These are phyloP conservation scores for Eptatretus burgeri DNA, from an alignment of 2,113 vertebrate genomes.

Conservation along the genomic window DNA sequence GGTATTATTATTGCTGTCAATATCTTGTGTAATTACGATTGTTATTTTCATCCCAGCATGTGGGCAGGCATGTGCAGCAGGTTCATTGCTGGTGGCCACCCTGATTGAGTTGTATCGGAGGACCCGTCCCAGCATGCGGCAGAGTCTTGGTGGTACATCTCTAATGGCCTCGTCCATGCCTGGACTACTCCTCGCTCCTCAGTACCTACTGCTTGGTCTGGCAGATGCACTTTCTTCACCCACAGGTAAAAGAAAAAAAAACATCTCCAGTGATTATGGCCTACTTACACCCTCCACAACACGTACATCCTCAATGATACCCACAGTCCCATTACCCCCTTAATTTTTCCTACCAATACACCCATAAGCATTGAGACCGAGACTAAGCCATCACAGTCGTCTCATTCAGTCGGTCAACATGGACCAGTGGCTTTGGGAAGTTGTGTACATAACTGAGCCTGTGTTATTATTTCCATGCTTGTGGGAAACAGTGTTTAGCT, in stretches of 20 bases:
- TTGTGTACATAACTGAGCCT: too few species aligned
- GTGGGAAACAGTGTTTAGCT: too few species aligned
- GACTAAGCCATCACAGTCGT: too few species aligned
- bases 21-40: too few species aligned
- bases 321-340: too few species aligned
- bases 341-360: too few species aligned
- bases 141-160: slow-evolving; percentile 29
- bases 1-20: too few species aligned
- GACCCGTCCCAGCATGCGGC: slow-evolving; percentile 27
- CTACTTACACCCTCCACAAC: neutral
- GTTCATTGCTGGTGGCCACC: slow-evolving; percentile 36
- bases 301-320: too few species aligned
- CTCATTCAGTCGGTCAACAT: too few species aligned
- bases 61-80: slow-evolving; percentile 30
- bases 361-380: too few species aligned
- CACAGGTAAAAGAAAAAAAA: slow-evolving; percentile 32
- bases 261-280: neutral
- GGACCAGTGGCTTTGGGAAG: too few species aligned
- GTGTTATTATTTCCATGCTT: too few species aligned
- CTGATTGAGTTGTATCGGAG: slow-evolving; percentile 43
- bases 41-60: slow-evolving; percentile 20
- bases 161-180: slow-evolving; percentile 48
- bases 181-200: slow-evolving; percentile 39
- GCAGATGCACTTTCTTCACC: slow-evolving; percentile 56
- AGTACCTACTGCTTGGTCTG: slow-evolving; percentile 48